phyloP scores from a whole-genome alignment of 2,888 invertebrate genomes.

The Trissoscelio sp. region DNA sequence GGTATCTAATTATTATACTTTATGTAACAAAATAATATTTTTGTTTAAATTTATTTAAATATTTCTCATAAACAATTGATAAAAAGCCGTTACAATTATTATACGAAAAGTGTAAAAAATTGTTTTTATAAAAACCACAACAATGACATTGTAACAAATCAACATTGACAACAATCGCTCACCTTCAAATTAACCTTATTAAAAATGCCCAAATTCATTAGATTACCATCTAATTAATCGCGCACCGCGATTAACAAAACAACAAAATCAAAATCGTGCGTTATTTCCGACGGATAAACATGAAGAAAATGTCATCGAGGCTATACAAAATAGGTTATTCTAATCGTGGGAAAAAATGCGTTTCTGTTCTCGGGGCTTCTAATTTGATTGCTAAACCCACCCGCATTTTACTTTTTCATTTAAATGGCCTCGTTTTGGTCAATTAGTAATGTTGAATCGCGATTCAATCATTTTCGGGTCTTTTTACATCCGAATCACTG shows the following conservation, averaged over 20 bases:
- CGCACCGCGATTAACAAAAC: background rate
- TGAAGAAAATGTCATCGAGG: background rate
- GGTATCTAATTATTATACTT: no score
- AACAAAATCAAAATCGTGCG: background rate
- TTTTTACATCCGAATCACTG: no score
- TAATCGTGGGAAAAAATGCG: background rate
- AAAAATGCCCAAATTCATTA: constrained; percentile 48
- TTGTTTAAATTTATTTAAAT: no score
- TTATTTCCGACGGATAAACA: background rate
- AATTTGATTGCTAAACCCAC: background rate
- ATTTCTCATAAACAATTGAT: no score
- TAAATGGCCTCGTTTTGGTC: background rate
- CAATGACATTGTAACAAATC: no score
- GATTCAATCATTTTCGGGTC: constrained; percentile 1
- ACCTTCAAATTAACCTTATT: constrained; percentile 47
- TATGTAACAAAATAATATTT: no score
- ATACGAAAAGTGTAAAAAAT: no score
- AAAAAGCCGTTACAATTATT: no score
- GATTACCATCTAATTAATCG: constrained; percentile 6
- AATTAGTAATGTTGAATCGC: background rate
- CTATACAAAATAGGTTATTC: constrained; percentile 2
- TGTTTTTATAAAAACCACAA: no score
- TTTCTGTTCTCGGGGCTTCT: background rate
- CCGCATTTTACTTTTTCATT: constrained; percentile 1
- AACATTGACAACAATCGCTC: background rate